Conservation (phyloP, 2,888 invertebrate species). For the Cheilosia scutellata region DNA sequence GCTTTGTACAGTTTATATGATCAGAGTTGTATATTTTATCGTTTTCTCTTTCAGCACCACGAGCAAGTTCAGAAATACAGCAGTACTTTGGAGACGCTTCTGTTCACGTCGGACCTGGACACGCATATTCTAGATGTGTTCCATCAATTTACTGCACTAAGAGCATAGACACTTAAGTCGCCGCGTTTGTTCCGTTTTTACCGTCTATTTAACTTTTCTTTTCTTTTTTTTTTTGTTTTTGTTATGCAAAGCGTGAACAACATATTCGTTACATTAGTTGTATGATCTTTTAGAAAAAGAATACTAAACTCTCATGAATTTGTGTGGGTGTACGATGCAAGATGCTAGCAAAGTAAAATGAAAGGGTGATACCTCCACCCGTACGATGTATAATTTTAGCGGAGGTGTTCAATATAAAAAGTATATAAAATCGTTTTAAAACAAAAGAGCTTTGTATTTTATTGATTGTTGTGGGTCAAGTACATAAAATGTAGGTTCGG, state of each 20-base stretch:
- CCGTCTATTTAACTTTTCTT: constrained; percentile 2
- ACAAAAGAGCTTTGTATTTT: neutral
- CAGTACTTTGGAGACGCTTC: constrained; percentile 95
- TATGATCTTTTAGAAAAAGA: neutral
- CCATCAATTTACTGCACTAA: constrained; percentile 97
- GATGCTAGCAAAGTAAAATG: neutral
- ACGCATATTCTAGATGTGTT: constrained; percentile 98
- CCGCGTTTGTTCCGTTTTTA: constrained; percentile 27
- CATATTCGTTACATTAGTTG: neutral
- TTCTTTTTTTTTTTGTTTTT: constrained; percentile 9
- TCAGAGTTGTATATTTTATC: constrained; percentile 1
- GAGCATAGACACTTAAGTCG: constrained; percentile 79
- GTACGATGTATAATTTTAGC: constrained; percentile 4
- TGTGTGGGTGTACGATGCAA: neutral
- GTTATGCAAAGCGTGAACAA: constrained; percentile 2
- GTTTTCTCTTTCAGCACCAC: constrained; percentile 90
- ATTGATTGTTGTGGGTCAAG: neutral
- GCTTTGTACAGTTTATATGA: neutral
- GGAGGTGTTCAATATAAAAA: constrained; percentile 12
- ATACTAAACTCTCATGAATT: neutral
- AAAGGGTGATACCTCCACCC: neutral
- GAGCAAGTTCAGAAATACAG: constrained; percentile 99
- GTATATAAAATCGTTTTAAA: neutral
- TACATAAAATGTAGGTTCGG: too few species aligned
- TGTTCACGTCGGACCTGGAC: constrained; percentile 98